Conservation (phyloP, 2,113 vertebrate species). For the Thinocorus orbignyianus region DNA sequence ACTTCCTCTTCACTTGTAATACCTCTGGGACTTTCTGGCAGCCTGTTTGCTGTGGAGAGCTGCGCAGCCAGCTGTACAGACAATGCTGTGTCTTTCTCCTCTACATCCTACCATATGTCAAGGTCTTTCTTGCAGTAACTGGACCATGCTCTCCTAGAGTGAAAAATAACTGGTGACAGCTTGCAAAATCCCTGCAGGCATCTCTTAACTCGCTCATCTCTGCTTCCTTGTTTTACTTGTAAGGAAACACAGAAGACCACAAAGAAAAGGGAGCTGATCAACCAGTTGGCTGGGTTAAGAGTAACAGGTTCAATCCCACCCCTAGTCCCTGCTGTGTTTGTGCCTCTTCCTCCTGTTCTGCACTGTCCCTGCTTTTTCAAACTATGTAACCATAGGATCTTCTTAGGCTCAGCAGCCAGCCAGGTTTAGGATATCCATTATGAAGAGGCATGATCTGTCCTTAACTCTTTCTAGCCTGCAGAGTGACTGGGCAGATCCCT, state of each 20-base stretch:
- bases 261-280: not conserved
- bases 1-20: fast-evolving
- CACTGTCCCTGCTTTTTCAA: not conserved
- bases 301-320: not conserved
- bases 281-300: not conserved
- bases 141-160: not conserved
- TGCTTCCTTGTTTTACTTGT: not conserved
- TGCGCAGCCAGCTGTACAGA: not conserved
- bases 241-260: not conserved
- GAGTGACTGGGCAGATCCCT: not conserved
- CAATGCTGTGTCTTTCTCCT: not conserved
- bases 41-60: not conserved
- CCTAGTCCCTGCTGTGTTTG: not conserved
- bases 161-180: not conserved
- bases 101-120: not conserved
- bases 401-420: not conserved
- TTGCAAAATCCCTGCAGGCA: not conserved
- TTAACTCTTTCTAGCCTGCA: not conserved
- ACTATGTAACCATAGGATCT: not conserved
- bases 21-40: not conserved
- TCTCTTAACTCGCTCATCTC: not conserved
- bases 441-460: not conserved
- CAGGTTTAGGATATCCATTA: not conserved
- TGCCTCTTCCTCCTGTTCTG: not conserved
- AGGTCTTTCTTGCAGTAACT: not conserved